Conservation (phyloP, 53 echinoderm and acorn worm genomes). For the Crossaster papposus region DNA sequence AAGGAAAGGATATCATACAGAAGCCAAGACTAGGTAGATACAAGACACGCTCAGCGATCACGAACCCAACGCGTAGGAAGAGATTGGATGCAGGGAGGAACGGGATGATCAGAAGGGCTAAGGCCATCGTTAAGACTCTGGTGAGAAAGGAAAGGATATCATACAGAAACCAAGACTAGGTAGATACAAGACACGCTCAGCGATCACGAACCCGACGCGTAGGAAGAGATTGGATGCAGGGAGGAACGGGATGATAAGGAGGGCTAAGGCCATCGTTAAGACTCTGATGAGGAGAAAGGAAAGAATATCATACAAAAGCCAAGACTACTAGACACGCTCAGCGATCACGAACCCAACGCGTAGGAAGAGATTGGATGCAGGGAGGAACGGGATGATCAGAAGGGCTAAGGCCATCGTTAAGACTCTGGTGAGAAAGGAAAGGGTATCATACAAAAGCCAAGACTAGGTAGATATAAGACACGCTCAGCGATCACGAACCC, state of each 20-base stretch:
- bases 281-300: slow-evolving; percentile 65
- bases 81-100: slow-evolving; percentile 95
- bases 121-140: slow-evolving; percentile 76
- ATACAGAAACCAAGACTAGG: slow-evolving; percentile 92
- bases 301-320: no score
- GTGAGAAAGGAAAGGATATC: slow-evolving; percentile 48
- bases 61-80: slow-evolving; percentile 91
- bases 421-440: no score
- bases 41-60: slow-evolving; percentile 85
- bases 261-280: slow-evolving; percentile 70
- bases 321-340: no score
- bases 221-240: slow-evolving; percentile 94
- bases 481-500: no score
- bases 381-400: no score
- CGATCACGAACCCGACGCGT: slow-evolving; percentile 88
- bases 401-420: no score
- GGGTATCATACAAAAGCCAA: no score
- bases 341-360: no score
- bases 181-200: slow-evolving; percentile 87
- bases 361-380: no score
- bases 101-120: slow-evolving; percentile 73
- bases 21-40: slow-evolving; percentile 92
- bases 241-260: slow-evolving; percentile 82
- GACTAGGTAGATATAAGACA: no score
- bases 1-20: slow-evolving; percentile 83